A percentile compares a stretch with the other conserved stretches of the same genome.
Conservation (phyloP, 2,888 invertebrate genomes). For the Desoria tigrina region DNA sequence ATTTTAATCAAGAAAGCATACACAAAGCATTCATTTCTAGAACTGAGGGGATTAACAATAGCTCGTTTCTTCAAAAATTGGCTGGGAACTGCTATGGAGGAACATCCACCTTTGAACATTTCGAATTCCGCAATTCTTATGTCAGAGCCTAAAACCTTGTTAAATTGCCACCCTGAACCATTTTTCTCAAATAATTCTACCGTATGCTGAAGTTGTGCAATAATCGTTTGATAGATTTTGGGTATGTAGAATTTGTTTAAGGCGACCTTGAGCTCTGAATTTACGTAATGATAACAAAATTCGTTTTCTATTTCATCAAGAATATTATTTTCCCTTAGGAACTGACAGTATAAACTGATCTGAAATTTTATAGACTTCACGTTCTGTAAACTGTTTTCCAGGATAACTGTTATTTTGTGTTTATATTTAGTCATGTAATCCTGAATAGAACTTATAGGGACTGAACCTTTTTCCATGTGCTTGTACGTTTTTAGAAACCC, state of each 20-base stretch:
- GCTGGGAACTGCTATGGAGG: neutral
- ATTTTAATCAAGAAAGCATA: neutral
- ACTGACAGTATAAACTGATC: no score
- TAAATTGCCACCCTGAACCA: no score
- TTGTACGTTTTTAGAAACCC: slow-evolving; percentile 7
- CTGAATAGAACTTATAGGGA: neutral
- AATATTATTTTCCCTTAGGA: neutral
- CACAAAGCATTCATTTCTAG: neutral
- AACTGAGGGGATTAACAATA: neutral
- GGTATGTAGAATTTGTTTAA: neutral
- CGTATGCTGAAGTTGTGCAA: neutral
- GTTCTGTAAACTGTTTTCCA: neutral
- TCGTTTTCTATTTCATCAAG: neutral
- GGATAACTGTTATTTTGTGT: neutral
- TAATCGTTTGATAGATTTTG: neutral
- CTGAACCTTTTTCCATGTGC: neutral
- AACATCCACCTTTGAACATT: neutral
- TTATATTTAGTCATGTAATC: neutral
- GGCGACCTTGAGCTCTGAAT: neutral
- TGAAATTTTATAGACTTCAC: no score
- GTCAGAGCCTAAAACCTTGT: slow-evolving; percentile 8
- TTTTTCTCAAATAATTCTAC: slow-evolving; percentile 13
- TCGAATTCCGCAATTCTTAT: slow-evolving; percentile 13
- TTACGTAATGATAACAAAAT: neutral
- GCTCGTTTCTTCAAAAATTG: slow-evolving; percentile 7